Percentiles rank a stretch among this genome's conserved stretches.
phyloP scores from a whole-genome alignment of 2,888 invertebrate species.

The Tuta absoluta region DNA sequence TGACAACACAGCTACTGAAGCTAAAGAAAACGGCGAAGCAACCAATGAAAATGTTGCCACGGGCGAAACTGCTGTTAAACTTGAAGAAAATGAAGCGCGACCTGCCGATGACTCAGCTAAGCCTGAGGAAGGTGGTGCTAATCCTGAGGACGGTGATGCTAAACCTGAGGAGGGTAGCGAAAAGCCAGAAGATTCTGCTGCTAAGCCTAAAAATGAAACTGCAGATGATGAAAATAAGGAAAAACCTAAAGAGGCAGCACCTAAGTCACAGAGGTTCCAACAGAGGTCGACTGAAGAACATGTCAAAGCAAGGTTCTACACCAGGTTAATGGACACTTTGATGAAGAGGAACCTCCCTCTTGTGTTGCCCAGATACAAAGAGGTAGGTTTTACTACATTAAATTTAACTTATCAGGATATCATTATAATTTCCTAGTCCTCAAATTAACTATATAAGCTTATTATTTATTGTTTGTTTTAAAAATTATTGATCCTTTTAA shows the following conservation, averaged over 20 bases:
- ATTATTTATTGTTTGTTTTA: too few relatives aligned
- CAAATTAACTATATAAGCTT: too few relatives aligned
- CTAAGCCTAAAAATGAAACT: background rate
- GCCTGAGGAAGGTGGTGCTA: background rate
- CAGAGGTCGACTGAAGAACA: background rate
- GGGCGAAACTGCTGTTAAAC: background rate
- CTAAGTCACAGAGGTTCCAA: background rate
- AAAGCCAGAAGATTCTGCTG: background rate
- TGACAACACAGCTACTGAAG: background rate
- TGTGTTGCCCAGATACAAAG: conserved; percentile 47
- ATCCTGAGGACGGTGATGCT: background rate
- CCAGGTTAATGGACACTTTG: conserved; percentile 35
- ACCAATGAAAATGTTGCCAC: background rate
- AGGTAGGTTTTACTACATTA: conserved; percentile 45
- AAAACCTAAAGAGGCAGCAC: conserved; percentile 3
- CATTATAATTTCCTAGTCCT: background rate
- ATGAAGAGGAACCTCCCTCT: conserved; percentile 42
- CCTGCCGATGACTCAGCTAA: background rate
- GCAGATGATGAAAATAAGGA: background rate
- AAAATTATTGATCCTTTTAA: too few relatives aligned
- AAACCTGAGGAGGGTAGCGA: background rate
- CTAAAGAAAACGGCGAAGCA: conserved; percentile 1
- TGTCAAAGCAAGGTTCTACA: conserved; percentile 27
- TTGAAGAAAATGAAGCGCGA: background rate
- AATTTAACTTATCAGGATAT: background rate